These are phyloP conservation scores for Megaceryle alcyon DNA, from an alignment of 2,797 vertebrate species.

Conservation along the genomic window DNA sequence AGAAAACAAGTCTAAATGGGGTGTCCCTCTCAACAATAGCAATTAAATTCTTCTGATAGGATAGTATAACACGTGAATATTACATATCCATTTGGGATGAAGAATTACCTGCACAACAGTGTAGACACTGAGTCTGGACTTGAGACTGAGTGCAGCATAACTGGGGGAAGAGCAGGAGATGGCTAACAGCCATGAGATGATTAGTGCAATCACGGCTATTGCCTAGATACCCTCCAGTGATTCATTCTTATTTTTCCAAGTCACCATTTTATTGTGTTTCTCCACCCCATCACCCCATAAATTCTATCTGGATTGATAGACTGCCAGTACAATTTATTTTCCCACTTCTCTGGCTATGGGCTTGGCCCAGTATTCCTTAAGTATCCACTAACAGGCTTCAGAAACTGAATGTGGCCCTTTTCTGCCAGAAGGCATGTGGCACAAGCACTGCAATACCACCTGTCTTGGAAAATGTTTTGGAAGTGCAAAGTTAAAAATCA, in stretches of 20 bases:
- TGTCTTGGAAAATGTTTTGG: conserved; percentile 25
- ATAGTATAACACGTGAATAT: neutral
- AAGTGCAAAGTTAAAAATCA: neutral
- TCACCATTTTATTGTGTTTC: conserved; percentile 59
- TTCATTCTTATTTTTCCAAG: conserved; percentile 55
- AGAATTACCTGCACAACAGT: neutral
- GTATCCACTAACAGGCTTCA: neutral
- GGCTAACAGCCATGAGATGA: conserved; percentile 26
- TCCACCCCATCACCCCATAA: conserved; percentile 60
- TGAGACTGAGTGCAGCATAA: neutral
- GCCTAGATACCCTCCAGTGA: conserved; percentile 61
- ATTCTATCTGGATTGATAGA: conserved; percentile 36
- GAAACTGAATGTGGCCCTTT: neutral
- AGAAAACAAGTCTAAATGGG: neutral
- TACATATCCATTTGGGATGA: neutral
- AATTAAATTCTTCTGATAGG: neutral
- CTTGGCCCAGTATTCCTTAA: conserved; percentile 17
- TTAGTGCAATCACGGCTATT: conserved; percentile 29
- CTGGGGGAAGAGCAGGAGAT: conserved; percentile 1
- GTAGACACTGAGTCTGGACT: neutral
- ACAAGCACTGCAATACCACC: conserved; percentile 25
- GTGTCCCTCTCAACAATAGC: neutral
- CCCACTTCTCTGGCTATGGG: neutral
- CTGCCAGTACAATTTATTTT: conserved; percentile 38
- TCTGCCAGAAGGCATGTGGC: neutral